Conservation (phyloP, 2,888 invertebrate genomes). For the Boloria selene region DNA sequence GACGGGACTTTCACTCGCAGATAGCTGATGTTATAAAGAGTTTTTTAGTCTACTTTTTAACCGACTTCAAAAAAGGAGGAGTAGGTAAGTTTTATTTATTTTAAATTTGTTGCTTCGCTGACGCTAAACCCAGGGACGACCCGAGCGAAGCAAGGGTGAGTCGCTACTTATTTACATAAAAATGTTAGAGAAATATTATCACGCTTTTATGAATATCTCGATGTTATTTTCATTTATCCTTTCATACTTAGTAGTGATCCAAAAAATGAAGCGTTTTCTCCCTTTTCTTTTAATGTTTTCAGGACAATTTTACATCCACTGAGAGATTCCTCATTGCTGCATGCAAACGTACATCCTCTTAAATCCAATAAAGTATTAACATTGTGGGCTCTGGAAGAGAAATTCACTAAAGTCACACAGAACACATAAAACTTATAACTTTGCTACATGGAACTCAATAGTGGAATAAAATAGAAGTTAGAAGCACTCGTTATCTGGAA, state of each 20-base stretch:
- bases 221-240: too few species aligned
- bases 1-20: too few species aligned
- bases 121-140: too few species aligned
- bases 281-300: slow-evolving; percentile 77
- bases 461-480: slow-evolving; percentile 57
- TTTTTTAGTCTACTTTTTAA: too few species aligned
- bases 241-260: slow-evolving; percentile 79
- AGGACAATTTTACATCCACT: slow-evolving; percentile 81
- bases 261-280: slow-evolving; percentile 84
- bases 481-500: slow-evolving; percentile 65
- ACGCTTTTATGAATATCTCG: too few species aligned
- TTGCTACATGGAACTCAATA: slow-evolving; percentile 53
- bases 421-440: slow-evolving; percentile 42
- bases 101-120: too few species aligned
- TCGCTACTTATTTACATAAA: too few species aligned
- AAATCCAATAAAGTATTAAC: slow-evolving; percentile 81
- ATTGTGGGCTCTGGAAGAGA: slow-evolving; percentile 74
- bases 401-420: slow-evolving; percentile 2
- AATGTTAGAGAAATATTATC: too few species aligned
- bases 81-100: too few species aligned
- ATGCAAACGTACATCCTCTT: slow-evolving; percentile 82
- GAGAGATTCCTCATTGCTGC: slow-evolving; percentile 77
- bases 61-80: too few species aligned
- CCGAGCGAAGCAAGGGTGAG: too few species aligned
- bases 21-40: too few species aligned